phyloP scores from a whole-genome alignment of 2,888 invertebrate species.

The Agrenia bidenticulata region DNA sequence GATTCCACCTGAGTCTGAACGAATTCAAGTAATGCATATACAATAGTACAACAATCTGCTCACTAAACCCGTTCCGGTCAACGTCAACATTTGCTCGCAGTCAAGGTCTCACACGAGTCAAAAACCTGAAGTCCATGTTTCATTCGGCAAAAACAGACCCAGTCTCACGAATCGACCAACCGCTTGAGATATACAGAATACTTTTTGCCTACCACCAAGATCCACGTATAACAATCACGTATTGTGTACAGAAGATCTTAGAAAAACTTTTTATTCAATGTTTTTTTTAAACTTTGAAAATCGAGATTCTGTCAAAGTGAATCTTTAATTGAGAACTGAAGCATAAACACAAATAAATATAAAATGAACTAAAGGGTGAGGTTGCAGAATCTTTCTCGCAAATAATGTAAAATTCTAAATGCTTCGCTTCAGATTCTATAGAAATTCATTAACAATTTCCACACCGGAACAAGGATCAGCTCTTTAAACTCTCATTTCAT shows the following conservation, averaged over 20 bases:
- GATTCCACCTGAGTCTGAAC: constrained; percentile 12
- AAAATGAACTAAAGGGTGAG: too few species aligned
- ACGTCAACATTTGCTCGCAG: constrained; percentile 10
- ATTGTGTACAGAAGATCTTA: too few species aligned
- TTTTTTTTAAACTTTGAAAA: too few species aligned
- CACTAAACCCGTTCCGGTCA: constrained; percentile 37
- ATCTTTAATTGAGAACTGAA: constrained; percentile 1
- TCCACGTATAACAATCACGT: not conserved
- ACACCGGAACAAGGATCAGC: too few species aligned
- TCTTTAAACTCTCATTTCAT: too few species aligned
- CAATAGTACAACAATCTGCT: constrained; percentile 1
- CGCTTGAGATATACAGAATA: not conserved
- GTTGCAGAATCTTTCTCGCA: too few species aligned
- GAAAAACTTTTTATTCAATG: too few species aligned
- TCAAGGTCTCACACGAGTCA: constrained; percentile 19
- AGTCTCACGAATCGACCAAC: not conserved
- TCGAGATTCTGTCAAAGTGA: too few species aligned
- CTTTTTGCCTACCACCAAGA: not conserved
- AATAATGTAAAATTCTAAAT: too few species aligned
- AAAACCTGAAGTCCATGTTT: constrained; percentile 19
- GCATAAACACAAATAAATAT: not conserved
- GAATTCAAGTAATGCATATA: not conserved
- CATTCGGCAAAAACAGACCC: not conserved
- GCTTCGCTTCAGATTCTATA: too few species aligned
- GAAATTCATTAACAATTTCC: too few species aligned